A percentile compares a stretch with the other conserved stretches of the same genome.
phyloP scores from a whole-genome alignment of 1,140 invertebrate genomes.

The Meteorus sp. region DNA sequence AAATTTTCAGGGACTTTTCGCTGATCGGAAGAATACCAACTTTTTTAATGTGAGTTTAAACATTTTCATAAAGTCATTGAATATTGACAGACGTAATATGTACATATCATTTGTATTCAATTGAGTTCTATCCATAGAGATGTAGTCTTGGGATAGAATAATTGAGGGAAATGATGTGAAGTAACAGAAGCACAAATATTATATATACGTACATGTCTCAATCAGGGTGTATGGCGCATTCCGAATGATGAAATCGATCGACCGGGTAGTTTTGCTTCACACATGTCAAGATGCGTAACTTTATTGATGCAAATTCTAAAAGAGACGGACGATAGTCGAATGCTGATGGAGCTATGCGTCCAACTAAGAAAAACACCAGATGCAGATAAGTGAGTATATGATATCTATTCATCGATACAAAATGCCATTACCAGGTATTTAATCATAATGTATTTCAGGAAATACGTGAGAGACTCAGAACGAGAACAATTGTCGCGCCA shows the following conservation, averaged over 20 bases:
- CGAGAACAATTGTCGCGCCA: conserved; percentile 74
- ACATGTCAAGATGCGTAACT: conserved; percentile 83
- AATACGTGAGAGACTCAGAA: conserved; percentile 80
- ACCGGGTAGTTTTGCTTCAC: conserved; percentile 86
- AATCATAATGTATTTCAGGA: conserved; percentile 51
- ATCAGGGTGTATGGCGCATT: conserved; percentile 87
- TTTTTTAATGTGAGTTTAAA: conserved; percentile 80
- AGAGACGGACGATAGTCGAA: conserved; percentile 77
- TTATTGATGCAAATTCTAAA: conserved; percentile 80
- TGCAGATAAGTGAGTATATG: conserved; percentile 69
- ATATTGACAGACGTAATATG: too few relatives aligned
- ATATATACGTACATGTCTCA: too few relatives aligned
- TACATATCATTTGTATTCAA: too few relatives aligned
- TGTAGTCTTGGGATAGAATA: too few relatives aligned
- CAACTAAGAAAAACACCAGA: conserved; percentile 81
- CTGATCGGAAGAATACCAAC: conserved; percentile 80
- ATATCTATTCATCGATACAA: conserved; percentile 14
- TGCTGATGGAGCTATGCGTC: conserved; percentile 78
- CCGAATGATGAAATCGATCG: conserved; percentile 88
- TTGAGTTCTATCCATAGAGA: not conserved
- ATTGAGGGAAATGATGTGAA: too few relatives aligned
- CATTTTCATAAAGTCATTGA: conserved; percentile 21
- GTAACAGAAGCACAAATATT: too few relatives aligned
- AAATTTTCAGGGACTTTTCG: conserved; percentile 79
- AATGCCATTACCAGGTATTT: not conserved